A percentile compares a stretch with the other conserved stretches of the same genome.
Conservation (phyloP, 2,113 vertebrate species). For the Antechinus stuartii region DNA sequence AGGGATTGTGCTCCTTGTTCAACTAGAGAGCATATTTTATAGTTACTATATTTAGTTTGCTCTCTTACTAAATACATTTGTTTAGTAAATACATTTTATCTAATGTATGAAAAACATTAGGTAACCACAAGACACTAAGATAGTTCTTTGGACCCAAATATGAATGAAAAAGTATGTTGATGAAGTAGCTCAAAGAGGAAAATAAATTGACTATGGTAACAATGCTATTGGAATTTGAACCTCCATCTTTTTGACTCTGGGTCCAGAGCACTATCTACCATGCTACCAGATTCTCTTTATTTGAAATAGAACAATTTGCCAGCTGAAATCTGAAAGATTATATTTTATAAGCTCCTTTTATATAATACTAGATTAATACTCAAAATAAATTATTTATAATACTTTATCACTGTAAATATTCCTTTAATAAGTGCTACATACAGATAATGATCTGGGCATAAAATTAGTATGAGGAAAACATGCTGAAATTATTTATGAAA, state of each 20-base stretch:
- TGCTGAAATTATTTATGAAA: not conserved
- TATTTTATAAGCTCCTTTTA: not conserved
- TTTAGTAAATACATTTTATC: not conserved
- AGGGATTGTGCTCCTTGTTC: not conserved
- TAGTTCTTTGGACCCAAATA: not conserved
- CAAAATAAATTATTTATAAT: not conserved
- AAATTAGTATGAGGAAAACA: not conserved
- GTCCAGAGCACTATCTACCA: not conserved
- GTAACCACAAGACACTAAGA: not conserved
- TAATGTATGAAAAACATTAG: not conserved
- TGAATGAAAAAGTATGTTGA: not conserved
- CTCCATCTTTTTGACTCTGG: not conserved
- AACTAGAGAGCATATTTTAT: not conserved
- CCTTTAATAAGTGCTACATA: not conserved
- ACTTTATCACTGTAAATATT: not conserved
- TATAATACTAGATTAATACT: not conserved
- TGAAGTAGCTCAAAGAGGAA: not conserved
- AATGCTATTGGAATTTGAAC: not conserved
- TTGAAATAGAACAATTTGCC: not conserved
- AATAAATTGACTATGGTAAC: not conserved
- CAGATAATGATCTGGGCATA: not conserved
- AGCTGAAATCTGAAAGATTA: not conserved
- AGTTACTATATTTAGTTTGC: not conserved
- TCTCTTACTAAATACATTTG: not conserved
- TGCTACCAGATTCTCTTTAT: not conserved